phyloP scores from a whole-genome alignment of 2,888 invertebrate species.

The Trachelus troglodyta region DNA sequence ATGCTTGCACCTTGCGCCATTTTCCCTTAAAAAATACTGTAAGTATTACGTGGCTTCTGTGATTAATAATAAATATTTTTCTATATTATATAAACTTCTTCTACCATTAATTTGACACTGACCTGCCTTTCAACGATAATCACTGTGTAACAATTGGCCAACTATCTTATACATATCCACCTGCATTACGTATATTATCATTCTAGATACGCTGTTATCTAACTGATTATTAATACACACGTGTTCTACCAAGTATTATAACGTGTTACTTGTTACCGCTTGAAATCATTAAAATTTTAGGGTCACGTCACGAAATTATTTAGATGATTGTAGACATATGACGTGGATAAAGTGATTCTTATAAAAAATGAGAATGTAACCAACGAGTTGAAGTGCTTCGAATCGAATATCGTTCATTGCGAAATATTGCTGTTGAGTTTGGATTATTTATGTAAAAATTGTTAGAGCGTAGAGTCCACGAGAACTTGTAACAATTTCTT shows the following conservation, averaged over 20 bases:
- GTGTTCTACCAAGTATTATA: not conserved
- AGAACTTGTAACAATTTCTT: not conserved
- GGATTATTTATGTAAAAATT: not conserved
- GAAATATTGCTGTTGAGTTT: not conserved
- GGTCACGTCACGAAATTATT: not conserved
- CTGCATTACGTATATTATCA: not conserved
- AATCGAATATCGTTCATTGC: not conserved
- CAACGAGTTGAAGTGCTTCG: not conserved
- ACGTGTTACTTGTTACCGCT: not conserved
- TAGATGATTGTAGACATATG: not conserved
- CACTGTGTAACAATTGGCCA: conserved; percentile 17
- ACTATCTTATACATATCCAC: conserved; percentile 1
- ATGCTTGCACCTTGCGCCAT: not conserved
- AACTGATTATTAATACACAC: not conserved
- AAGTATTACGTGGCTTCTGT: conserved; percentile 25
- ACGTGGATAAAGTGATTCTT: not conserved
- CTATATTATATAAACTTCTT: conserved; percentile 19
- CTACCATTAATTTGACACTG: conserved; percentile 22
- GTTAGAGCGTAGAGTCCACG: not conserved
- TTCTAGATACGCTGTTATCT: not conserved
- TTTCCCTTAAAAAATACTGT: conserved; percentile 5
- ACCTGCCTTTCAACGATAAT: conserved; percentile 19
- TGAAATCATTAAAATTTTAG: not conserved
- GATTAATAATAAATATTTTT: conserved; percentile 29
- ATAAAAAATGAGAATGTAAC: not conserved